Evolutionary conservation across 1,140 invertebrate species (phyloP), one percentile per base, ranked within the genome.

Genomic region (Formica selysi): DNA sequence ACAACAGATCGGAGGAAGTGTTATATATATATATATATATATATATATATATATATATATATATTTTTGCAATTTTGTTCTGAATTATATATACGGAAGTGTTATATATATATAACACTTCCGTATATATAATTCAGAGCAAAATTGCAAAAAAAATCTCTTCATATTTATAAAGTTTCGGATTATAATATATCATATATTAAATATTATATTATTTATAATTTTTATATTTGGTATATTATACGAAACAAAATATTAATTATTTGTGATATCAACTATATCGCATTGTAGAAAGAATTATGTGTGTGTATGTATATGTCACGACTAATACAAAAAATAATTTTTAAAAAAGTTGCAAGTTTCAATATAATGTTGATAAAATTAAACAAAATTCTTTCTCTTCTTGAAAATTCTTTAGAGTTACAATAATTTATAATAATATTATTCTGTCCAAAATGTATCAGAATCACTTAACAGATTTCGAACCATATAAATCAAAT

Each of bases 151-250:
- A n/a, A 54, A 51, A 32, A 32, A 32, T 32, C 32, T 38, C 10
- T 54, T 57, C 10, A 54, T 19, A 38, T 80, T 68, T 22, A 38
- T 70, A 68, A 80, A 16, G 4, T 36, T 36, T 7, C 1, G 11
- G 26, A 70, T 16, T 38, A 70, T 22, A 22, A 54, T 29, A 26
- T 19, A 26, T 80, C 16, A 26, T 1, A 44, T 62, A 62, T 7
- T 16, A 0, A 29, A 64, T 4, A 64, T 68, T 67, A 48, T 38
- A 29, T 79, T 36, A 59, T 76, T 76, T 76, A 26, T 51, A 62
- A 3, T 22, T 36, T 73, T 3, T n/a, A 13, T 67, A 22, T 36
- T 7, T 13, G 0, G 2, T 29, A 2, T 4, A 41, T 11, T 19
- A 16, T 22, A 19, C 10, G 32, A 44, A 19, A 51, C 7, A 19